Percentiles rank a stretch among this genome's conserved stretches.
Conservation (phyloP, 2,113 vertebrate genomes). For the Ranitomeya imitator region DNA sequence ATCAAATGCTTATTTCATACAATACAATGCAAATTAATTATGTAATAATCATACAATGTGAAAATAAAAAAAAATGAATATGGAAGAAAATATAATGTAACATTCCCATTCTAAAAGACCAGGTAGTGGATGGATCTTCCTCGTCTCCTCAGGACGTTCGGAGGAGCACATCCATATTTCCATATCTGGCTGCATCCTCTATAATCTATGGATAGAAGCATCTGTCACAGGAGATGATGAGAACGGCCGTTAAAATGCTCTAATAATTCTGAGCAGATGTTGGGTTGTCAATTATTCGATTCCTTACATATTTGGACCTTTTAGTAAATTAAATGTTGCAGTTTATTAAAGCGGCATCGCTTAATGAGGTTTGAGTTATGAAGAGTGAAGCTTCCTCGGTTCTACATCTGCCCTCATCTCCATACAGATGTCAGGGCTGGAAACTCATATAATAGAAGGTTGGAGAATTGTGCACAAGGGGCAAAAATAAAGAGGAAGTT, state of each 20-base stretch:
- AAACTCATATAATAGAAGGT: no score
- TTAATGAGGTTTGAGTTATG: neutral
- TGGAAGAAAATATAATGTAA: no score
- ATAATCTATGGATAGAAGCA: constrained; percentile 15
- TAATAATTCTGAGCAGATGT: constrained; percentile 36
- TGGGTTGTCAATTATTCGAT: constrained; percentile 20
- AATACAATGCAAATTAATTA: no score
- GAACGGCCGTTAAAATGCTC: constrained; percentile 3
- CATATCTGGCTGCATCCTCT: neutral
- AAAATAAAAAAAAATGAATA: no score
- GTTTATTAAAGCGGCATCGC: neutral
- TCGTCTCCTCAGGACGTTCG: neutral
- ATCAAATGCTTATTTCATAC: no score
- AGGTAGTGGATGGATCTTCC: neutral
- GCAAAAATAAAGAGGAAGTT: neutral
- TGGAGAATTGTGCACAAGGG: neutral
- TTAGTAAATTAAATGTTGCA: constrained; percentile 7
- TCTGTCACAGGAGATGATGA: constrained; percentile 10
- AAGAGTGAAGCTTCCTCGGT: neutral
- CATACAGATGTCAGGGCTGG: neutral
- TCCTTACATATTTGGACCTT: neutral
- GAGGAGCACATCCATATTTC: neutral
- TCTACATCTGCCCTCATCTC: neutral
- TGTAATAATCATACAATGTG: no score
- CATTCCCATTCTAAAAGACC: neutral